phyloP scores from a whole-genome alignment of 2,888 invertebrate species.

The Dendrolimus pini region DNA sequence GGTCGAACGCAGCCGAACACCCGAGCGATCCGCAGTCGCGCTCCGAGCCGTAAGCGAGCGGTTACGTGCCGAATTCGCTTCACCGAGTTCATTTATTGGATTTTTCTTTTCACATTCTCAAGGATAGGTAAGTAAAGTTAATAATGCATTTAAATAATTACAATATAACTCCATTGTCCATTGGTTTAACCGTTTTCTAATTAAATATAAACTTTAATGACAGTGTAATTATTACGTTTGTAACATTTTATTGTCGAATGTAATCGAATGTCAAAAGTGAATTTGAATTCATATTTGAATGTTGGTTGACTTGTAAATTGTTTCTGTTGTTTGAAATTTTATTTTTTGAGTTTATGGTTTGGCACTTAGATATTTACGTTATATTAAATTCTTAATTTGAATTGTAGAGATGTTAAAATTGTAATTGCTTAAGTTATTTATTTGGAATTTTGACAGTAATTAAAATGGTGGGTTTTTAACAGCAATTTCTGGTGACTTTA shows the following conservation, averaged over 20 bases:
- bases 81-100: slow-evolving; percentile 17
- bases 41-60: slow-evolving; percentile 17
- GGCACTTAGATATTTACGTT: too few species aligned
- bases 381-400: too few species aligned
- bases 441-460: too few species aligned
- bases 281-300: slow-evolving; percentile 1
- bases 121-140: neutral
- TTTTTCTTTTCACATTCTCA: slow-evolving; percentile 10
- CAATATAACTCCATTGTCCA: neutral
- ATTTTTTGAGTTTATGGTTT: too few species aligned
- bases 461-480: too few species aligned
- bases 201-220: neutral
- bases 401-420: too few species aligned
- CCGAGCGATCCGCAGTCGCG: slow-evolving; percentile 18
- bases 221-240: slow-evolving; percentile 1
- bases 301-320: too few species aligned
- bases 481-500: too few species aligned
- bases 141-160: neutral
- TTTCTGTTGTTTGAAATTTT: too few species aligned
- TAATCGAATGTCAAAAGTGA: slow-evolving; percentile 21
- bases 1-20: slow-evolving; percentile 13
- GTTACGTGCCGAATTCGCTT: slow-evolving; percentile 31
- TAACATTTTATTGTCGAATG: neutral
- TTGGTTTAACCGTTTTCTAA: neutral
- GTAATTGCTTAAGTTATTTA: too few species aligned